A percentile compares a stretch with the other conserved stretches of the same genome.
phyloP scores from a whole-genome alignment of 2,797 vertebrate species.

The Gymnodraco acuticeps region DNA sequence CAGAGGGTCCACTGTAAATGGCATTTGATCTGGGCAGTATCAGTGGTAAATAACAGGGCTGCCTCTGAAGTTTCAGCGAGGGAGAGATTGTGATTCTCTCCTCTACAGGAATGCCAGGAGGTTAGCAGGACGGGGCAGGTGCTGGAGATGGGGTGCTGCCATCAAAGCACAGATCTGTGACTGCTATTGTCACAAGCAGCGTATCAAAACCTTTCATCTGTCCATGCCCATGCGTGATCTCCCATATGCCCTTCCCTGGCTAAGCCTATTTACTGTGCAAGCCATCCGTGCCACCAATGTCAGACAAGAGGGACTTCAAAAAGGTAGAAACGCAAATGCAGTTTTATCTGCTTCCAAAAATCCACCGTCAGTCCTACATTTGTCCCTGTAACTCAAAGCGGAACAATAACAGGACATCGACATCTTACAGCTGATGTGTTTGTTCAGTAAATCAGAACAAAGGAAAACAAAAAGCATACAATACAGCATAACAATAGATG shows the following conservation, averaged over 20 bases:
- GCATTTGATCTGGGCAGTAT: constrained; percentile 44
- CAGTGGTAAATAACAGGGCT: constrained; percentile 46
- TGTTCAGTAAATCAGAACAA: constrained; percentile 58
- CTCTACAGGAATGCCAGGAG: constrained; percentile 50
- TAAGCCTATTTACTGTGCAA: constrained; percentile 73
- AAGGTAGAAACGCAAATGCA: constrained; percentile 55
- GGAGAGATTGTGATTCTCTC: constrained; percentile 25
- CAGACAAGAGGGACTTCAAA: constrained; percentile 70
- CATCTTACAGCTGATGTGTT: constrained; percentile 35
- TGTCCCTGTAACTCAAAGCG: constrained; percentile 49
- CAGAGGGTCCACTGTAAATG: constrained; percentile 45
- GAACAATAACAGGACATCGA: constrained; percentile 28
- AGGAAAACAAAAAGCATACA: constrained; percentile 51
- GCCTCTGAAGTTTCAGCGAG: constrained; percentile 22
- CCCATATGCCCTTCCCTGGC: constrained; percentile 42
- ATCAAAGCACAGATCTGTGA: constrained; percentile 73
- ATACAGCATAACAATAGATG: constrained; percentile 43
- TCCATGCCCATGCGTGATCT: constrained; percentile 30
- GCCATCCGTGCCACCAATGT: constrained; percentile 61
- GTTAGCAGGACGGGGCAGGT: constrained; percentile 60
- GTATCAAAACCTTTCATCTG: constrained; percentile 68
- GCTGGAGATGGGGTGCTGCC: constrained; percentile 56
- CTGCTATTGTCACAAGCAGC: constrained; percentile 65
- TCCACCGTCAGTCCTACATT: constrained; percentile 26
- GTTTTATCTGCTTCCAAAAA: constrained; percentile 61